Conservation (phyloP, 1,140 invertebrate genomes). For the Sycophila sp. region DNA sequence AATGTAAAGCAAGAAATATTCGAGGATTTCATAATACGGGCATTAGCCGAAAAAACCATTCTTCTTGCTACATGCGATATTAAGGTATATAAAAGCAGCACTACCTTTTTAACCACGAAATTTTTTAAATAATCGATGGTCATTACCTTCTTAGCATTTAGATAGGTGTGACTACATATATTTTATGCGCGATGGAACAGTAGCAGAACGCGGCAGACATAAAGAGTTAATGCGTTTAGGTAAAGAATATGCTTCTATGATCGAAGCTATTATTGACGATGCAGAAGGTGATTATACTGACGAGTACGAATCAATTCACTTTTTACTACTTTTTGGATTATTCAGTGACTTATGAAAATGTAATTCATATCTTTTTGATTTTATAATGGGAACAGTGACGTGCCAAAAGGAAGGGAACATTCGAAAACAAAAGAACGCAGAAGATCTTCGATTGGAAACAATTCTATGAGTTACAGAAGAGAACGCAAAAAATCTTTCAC, state of each 20-base stretch:
- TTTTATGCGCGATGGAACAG: slow-evolving; percentile 71
- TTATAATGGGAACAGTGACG: no score
- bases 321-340: background rate
- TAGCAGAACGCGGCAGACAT: slow-evolving; percentile 76
- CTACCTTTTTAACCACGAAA: no score
- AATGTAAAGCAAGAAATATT: slow-evolving; percentile 74
- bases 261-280: slow-evolving; percentile 40
- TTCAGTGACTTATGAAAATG: no score
- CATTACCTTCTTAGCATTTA: slow-evolving; percentile 71
- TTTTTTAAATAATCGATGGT: no score
- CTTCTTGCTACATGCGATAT: slow-evolving; percentile 75
- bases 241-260: slow-evolving; percentile 70
- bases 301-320: slow-evolving; percentile 31
- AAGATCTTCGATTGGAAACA: background rate
- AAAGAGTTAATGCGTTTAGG: slow-evolving; percentile 71
- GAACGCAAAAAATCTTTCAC: no score
- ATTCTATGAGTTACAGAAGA: no score
- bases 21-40: slow-evolving; percentile 68
- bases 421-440: background rate
- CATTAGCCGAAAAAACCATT: slow-evolving; percentile 74
- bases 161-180: slow-evolving; percentile 70
- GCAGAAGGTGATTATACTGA: slow-evolving; percentile 37
- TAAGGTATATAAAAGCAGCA: slow-evolving; percentile 53
- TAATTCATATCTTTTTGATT: no score
- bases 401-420: background rate